Conservation (phyloP, 2,797 vertebrate genomes). For the Xenentodon cancila region DNA sequence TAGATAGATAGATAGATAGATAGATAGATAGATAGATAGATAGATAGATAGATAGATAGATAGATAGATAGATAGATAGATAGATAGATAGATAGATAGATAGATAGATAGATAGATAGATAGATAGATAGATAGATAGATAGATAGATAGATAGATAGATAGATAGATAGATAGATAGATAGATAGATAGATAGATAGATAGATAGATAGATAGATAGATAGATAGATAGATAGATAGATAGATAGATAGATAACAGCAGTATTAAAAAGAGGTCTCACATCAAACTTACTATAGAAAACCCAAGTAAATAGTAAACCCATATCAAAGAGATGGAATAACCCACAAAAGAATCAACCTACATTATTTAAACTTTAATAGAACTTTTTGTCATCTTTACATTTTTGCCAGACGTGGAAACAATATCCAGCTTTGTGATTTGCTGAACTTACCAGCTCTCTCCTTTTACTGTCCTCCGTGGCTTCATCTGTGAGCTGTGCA, state of each 20-base stretch:
- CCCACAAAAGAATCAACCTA: too few species aligned
- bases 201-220: background rate
- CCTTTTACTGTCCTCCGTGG: conserved; percentile 94
- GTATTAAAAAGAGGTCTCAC: too few species aligned
- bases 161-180: background rate
- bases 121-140: background rate
- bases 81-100: background rate
- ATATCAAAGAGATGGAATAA: too few species aligned
- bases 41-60: background rate
- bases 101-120: background rate
- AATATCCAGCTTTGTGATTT: background rate
- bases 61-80: background rate
- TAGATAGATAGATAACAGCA: too few species aligned
- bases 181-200: background rate
- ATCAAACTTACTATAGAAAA: too few species aligned
- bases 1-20: background rate
- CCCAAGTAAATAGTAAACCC: too few species aligned
- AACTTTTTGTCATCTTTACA: too few species aligned
- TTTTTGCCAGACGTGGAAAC: background rate
- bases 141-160: background rate
- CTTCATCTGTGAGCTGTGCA: conserved; percentile 98
- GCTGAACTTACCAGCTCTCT: conserved; percentile 90
- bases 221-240: background rate
- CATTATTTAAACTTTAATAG: too few species aligned
- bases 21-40: background rate